Evolutionary conservation across 2,888 invertebrate genomes (phyloP).

Genomic region (Tenthredo amoena): DNA sequence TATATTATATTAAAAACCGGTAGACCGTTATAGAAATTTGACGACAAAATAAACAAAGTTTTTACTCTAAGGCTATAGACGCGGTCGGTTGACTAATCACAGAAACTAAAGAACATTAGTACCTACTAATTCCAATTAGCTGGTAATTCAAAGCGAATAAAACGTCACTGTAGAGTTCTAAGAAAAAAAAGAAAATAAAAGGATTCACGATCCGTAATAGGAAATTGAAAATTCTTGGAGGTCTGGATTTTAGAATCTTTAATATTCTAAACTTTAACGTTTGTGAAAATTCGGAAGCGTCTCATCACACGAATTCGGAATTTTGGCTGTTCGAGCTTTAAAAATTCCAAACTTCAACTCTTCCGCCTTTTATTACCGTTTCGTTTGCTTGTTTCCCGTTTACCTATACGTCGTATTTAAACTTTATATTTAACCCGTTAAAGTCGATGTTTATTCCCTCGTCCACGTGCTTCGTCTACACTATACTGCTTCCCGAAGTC

Average conservation of each 20-base stretch:
- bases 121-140: neutral
- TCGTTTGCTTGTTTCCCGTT: neutral
- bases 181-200: neutral
- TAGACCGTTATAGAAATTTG: constrained; percentile 25
- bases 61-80: neutral
- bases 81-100: neutral
- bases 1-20: constrained; percentile 13
- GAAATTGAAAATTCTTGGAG: neutral
- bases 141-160: neutral
- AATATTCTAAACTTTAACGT: too few species aligned
- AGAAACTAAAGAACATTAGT: neutral
- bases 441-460: constrained; percentile 28
- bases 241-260: too few species aligned
- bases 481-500: constrained; percentile 6
- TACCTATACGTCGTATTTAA: neutral
- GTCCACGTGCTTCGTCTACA: constrained; percentile 1
- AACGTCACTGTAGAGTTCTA: neutral
- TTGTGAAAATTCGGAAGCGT: too few species aligned
- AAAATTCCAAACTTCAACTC: neutral
- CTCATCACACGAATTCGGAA: too few species aligned
- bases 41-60: constrained; percentile 13
- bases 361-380: neutral
- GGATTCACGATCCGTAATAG: neutral
- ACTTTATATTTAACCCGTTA: constrained; percentile 22
- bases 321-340: too few species aligned